Conservation (phyloP, 37 sponge, comb jelly and placozoan genomes). For the Oopsacas minuta region DNA sequence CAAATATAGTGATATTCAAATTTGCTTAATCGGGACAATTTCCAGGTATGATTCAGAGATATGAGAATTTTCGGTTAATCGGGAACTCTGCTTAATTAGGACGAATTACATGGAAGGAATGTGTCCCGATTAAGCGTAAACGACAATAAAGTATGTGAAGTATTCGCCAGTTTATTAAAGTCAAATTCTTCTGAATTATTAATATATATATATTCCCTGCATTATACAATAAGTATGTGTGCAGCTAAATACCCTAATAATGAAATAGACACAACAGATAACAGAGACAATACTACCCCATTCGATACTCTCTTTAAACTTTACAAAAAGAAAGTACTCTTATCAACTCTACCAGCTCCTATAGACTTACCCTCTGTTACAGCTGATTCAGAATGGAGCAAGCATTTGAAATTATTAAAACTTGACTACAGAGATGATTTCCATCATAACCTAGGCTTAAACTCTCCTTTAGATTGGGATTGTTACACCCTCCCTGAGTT, state of each 20-base stretch:
- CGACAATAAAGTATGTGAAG: too few species aligned
- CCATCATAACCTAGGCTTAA: slow-evolving; percentile 31
- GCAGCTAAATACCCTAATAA: neutral
- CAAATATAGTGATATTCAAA: too few species aligned
- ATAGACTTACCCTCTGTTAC: neutral
- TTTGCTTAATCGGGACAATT: too few species aligned
- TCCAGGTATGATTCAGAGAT: too few species aligned
- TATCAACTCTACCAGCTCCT: neutral
- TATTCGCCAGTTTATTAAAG: too few species aligned
- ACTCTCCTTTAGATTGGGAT: slow-evolving; percentile 30
- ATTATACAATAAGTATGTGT: slow-evolving; percentile 13
- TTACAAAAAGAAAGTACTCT: neutral
- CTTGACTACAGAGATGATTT: neutral
- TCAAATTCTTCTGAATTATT: too few species aligned
- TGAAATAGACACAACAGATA: neutral
- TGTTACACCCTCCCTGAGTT: slow-evolving; percentile 24
- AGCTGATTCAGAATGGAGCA: neutral
- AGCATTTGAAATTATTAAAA: neutral
- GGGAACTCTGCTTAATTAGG: too few species aligned
- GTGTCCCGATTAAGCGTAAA: too few species aligned
- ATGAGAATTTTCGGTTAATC: too few species aligned
- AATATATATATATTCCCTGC: too few species aligned
- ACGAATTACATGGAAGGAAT: too few species aligned
- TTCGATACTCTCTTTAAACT: neutral
- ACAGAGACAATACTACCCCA: neutral